Conservation (phyloP, 1,140 invertebrate genomes). For the Bathynomus jamesi region DNA sequence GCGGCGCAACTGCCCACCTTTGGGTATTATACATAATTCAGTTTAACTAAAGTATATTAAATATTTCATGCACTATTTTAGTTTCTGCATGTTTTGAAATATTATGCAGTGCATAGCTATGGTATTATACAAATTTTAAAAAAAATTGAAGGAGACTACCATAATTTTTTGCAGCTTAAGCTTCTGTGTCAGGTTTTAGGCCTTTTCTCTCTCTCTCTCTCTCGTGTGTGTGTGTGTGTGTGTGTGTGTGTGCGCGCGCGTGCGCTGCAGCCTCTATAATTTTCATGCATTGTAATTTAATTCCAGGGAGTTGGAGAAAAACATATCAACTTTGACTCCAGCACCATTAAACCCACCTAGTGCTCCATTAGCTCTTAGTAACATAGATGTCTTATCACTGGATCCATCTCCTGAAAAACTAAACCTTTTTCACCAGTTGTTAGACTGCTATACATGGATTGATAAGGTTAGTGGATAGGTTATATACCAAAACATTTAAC, state of each 20-base stretch:
- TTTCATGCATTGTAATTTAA: not conserved
- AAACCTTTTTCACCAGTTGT: constrained; percentile 73
- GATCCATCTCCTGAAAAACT: constrained; percentile 78
- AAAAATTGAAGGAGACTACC: not conserved
- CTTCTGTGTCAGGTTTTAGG: not conserved
- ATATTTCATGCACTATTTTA: too few relatives aligned
- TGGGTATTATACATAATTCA: too few relatives aligned
- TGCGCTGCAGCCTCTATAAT: not conserved
- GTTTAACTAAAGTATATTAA: too few relatives aligned
- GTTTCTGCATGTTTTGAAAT: too few relatives aligned
- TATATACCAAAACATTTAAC: not conserved
- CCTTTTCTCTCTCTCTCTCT: not conserved
- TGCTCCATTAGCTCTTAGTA: constrained; percentile 69
- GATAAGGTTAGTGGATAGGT: constrained; percentile 59
- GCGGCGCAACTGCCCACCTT: too few relatives aligned
- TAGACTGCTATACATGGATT: constrained; percentile 85
- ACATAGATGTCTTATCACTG: constrained; percentile 70
- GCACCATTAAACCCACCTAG: constrained; percentile 60
- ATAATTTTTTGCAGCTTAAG: not conserved
- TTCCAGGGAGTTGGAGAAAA: not conserved
- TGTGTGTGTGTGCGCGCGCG: not conserved
- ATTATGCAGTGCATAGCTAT: too few relatives aligned
- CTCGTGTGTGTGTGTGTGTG: not conserved
- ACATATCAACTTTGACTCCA: not conserved
- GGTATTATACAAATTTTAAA: not conserved